Evolutionary conservation across 2,797 vertebrate genomes (phyloP).

Genomic region (Florisuga fusca): DNA sequence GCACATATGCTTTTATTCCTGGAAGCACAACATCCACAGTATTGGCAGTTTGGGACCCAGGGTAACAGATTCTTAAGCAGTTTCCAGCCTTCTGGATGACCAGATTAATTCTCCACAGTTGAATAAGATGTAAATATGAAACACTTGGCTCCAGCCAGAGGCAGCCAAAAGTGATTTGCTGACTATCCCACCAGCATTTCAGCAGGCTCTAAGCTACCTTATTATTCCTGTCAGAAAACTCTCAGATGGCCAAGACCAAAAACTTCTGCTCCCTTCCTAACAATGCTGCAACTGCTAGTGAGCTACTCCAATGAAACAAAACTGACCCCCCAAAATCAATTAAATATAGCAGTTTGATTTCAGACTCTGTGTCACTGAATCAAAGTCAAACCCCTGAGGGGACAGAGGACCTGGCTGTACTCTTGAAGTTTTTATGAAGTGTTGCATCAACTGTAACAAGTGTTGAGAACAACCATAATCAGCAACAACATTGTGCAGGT

Average conservation of each 20-base stretch:
- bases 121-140: conserved; percentile 56
- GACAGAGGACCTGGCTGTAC: neutral
- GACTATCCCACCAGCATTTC: conserved; percentile 24
- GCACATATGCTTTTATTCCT: conserved; percentile 61
- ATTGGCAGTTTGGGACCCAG: conserved; percentile 42
- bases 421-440: neutral
- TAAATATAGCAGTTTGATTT: neutral
- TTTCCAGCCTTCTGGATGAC: conserved; percentile 63
- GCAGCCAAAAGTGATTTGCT: conserved; percentile 37
- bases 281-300: neutral
- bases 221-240: conserved; percentile 7
- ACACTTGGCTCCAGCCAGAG: conserved; percentile 16
- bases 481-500: neutral
- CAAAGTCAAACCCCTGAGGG: neutral
- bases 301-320: neutral
- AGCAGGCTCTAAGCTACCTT: conserved; percentile 17
- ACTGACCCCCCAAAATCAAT: neutral
- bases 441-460: neutral
- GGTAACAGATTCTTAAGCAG: conserved; percentile 48
- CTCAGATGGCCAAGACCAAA: neutral
- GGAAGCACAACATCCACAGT: conserved; percentile 31
- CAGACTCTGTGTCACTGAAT: neutral
- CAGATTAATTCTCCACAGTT: conserved; percentile 54
- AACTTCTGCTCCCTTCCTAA: neutral
- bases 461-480: neutral